These are phyloP conservation scores for Agrotis segetum DNA, from an alignment of 2,888 invertebrate species.

Conservation along the genomic window DNA sequence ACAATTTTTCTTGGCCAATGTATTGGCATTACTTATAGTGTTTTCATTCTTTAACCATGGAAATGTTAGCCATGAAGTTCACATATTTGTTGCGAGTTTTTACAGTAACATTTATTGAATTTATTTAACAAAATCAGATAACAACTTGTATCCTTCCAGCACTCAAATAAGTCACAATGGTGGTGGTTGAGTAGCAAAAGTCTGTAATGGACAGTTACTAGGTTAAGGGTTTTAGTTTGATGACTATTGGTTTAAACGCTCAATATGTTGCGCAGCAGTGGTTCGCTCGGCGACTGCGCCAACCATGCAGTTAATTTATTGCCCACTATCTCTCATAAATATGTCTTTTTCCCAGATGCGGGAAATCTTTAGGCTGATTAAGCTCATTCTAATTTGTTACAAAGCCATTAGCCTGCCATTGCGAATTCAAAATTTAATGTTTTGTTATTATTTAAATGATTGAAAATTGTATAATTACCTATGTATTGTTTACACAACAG, in stretches of 20 bases:
- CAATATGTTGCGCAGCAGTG: too few relatives aligned
- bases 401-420: not conserved
- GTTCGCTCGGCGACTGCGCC: too few relatives aligned
- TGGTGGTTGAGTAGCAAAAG: too few relatives aligned
- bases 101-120: too few relatives aligned
- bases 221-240: too few relatives aligned
- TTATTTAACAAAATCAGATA: too few relatives aligned
- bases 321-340: not conserved
- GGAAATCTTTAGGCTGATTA: not conserved
- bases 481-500: too few relatives aligned
- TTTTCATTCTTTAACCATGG: not conserved
- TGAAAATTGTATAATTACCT: too few relatives aligned
- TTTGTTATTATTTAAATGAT: not conserved
- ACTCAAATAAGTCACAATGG: too few relatives aligned
- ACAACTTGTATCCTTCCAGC: too few relatives aligned
- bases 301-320: not conserved
- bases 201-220: too few relatives aligned
- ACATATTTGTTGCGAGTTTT: not conserved
- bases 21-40: not conserved
- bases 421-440: conserved; percentile 11
- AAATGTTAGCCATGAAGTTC: not conserved
- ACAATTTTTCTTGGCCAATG: not conserved
- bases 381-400: not conserved
- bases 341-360: not conserved
- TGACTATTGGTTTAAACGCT: too few relatives aligned